A percentile compares a stretch with the other conserved stretches of the same genome.
Conservation (phyloP, 2,888 invertebrate genomes). For the Halocaridina rubra region DNA sequence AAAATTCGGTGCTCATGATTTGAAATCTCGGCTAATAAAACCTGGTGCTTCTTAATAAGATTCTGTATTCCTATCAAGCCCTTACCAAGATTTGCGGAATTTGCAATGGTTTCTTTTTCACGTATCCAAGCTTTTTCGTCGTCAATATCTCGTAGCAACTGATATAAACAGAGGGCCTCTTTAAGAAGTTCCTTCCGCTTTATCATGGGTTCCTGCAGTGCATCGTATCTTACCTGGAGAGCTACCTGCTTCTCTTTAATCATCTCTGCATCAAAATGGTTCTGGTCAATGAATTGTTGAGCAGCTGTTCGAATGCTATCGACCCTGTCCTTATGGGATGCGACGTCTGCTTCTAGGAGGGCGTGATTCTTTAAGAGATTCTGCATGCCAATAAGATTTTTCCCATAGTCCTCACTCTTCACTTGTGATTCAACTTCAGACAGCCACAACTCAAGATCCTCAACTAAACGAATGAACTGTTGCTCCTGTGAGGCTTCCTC, state of each 20-base stretch:
- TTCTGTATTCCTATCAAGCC: slow-evolving; percentile 99
- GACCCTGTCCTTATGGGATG: slow-evolving; percentile 95
- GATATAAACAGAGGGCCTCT: slow-evolving; percentile 95
- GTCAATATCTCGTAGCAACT: slow-evolving; percentile 96
- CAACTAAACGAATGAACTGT: slow-evolving; percentile 97
- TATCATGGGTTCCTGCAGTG: slow-evolving; percentile 88
- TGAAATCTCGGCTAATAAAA: slow-evolving; percentile 94
- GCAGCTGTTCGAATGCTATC: slow-evolving; percentile 90
- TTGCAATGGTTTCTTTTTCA: slow-evolving; percentile 98
- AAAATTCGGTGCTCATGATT: slow-evolving; percentile 92
- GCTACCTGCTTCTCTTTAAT: slow-evolving; percentile 81
- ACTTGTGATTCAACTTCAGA: slow-evolving; percentile 94
- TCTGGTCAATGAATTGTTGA: slow-evolving; percentile 89
- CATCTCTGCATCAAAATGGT: slow-evolving; percentile 97
- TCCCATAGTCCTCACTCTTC: slow-evolving; percentile 97
- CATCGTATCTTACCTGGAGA: slow-evolving; percentile 74
- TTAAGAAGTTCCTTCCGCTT: slow-evolving; percentile 87
- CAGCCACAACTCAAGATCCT: slow-evolving; percentile 98
- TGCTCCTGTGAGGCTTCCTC: slow-evolving; percentile 94
- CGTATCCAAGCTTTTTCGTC: slow-evolving; percentile 99
- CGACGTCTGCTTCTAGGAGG: slow-evolving; percentile 93
- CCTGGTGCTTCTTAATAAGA: slow-evolving; percentile 98
- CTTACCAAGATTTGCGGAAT: slow-evolving; percentile 93
- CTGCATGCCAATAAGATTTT: slow-evolving; percentile 97
- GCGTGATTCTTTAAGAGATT: slow-evolving; percentile 99